Percentiles rank a stretch among this genome's conserved stretches.
Conservation (phyloP, 1,140 invertebrate species). For the Hestina assimilis region DNA sequence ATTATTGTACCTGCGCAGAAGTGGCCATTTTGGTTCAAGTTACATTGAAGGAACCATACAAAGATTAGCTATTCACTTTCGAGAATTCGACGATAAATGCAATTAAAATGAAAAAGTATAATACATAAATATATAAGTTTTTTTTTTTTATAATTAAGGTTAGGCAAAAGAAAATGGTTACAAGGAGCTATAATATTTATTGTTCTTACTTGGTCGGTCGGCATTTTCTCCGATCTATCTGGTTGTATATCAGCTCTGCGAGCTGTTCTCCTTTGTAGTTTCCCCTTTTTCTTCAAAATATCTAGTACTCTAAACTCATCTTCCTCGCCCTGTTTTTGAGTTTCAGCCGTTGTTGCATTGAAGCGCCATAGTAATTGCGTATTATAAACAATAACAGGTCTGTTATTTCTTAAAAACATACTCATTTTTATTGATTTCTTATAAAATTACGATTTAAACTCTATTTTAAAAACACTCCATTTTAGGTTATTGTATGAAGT, state of each 20-base stretch:
- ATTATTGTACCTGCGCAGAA: too few species aligned
- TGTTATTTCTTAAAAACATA: slow-evolving; percentile 54
- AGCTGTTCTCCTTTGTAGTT: slow-evolving; percentile 39
- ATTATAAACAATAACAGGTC: slow-evolving; percentile 40
- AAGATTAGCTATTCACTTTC: too few species aligned
- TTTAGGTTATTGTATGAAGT: slow-evolving; percentile 38
- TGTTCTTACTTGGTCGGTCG: slow-evolving; percentile 55
- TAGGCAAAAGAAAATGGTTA: background rate
- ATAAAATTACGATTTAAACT: slow-evolving; percentile 16
- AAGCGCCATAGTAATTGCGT: slow-evolving; percentile 55
- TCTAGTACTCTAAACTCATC: slow-evolving; percentile 73
- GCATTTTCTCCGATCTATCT: slow-evolving; percentile 66
- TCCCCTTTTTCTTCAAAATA: slow-evolving; percentile 63
- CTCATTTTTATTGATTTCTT: slow-evolving; percentile 51
- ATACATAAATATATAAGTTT: too few species aligned
- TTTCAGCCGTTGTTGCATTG: slow-evolving; percentile 52
- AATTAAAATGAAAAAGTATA: too few species aligned
- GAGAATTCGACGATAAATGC: too few species aligned
- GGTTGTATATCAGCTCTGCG: slow-evolving; percentile 55
- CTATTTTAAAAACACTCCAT: slow-evolving; percentile 12
- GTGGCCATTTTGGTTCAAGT: too few species aligned
- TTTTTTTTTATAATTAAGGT: too few species aligned
- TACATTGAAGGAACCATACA: too few species aligned
- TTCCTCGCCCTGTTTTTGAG: slow-evolving; percentile 47
- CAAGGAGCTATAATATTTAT: background rate